Base-by-base conservation (phyloP, 2,888 invertebrate genomes). In the Chymomyza procnemis region DNA sequence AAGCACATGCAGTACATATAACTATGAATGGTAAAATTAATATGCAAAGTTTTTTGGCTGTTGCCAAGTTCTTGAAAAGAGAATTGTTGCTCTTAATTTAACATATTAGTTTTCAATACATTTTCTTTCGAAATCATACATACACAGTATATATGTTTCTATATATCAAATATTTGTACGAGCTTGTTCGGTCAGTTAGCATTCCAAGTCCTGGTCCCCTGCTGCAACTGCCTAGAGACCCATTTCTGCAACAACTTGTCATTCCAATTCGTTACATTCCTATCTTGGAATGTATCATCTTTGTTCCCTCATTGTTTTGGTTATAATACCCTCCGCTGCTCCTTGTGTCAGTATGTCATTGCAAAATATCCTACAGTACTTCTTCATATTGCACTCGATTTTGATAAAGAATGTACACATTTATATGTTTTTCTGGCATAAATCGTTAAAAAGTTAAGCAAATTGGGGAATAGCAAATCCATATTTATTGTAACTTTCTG, bases 261-360 rank as follows among this genome's bases (percentile, higher is more conserved):
- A 83, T 75, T 83, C 76, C 70, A 62, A 86, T 85, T 85, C 80
- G 78, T 85, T 85, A 78, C 78, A 70, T 0, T 50, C 8, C 50
- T 50, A 82, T 71, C 79, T 75, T 76, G 75, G 75, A 78, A 22
- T 54, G 18, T 54, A n/a, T 12, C 52, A 1, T 41, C 12, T 41
- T 12, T 22, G 73, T 64, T 75, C 78, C 21, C 66, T 55, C 64
- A 73, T 73, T 75, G 66, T 74, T 59, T 4, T 54, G 34, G 16
- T 16, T 16, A 47, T 16, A 47, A 47, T n/a, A 47, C 19, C n/a
- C n/a, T n/a, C n/a, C 0, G 4, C 50, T 50, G 16, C n/a, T n/a
- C n/a, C n/a, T n/a, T 22, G 66, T 75, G 83, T 22, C 66, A 21
- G 9, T 52, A 50, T 60, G 8, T 0, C 56, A 30, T 56, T 67